These are phyloP conservation scores for Dynastes grantii DNA, from an alignment of 2,888 invertebrate species.

Conservation along the genomic window DNA sequence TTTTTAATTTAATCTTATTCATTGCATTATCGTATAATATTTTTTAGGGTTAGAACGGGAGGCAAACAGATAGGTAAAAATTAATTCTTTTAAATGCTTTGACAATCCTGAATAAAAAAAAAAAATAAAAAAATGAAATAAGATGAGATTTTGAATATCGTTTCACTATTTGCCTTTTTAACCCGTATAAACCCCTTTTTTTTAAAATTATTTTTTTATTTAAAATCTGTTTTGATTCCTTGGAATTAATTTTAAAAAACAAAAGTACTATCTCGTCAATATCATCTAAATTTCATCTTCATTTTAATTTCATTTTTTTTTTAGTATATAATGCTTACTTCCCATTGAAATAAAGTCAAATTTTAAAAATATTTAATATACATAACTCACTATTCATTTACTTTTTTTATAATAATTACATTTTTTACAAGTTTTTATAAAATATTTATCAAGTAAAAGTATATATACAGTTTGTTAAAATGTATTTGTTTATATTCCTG, in stretches of 20 bases:
- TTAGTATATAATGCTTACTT: conserved; percentile 12
- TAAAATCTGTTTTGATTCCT: conserved; percentile 5
- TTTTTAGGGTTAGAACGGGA: conserved; percentile 2
- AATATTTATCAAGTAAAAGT: background rate
- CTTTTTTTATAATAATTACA: conserved; percentile 12
- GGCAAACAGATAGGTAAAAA: conserved; percentile 13
- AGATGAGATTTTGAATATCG: background rate
- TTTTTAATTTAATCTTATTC: background rate
- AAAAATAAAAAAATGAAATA: background rate
- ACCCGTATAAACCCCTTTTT: background rate
- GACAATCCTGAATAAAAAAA: conserved; percentile 21
- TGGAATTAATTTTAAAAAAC: too few species aligned
- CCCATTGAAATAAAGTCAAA: conserved; percentile 13
- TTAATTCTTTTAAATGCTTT: too few species aligned
- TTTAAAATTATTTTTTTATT: background rate
- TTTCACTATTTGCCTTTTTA: background rate
- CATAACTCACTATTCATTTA: conserved; percentile 38
- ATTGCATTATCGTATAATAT: background rate
- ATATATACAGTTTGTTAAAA: conserved; percentile 13
- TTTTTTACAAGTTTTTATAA: conserved; percentile 20
- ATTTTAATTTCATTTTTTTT: background rate
- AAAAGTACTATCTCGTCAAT: too few species aligned
- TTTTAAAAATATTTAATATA: conserved; percentile 6
- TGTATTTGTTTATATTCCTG: background rate
- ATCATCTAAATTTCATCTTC: background rate